A percentile compares a stretch with the other conserved stretches of the same genome.
Conservation (phyloP, 1,140 invertebrate species). For the Ditylenchus dipsaci region DNA sequence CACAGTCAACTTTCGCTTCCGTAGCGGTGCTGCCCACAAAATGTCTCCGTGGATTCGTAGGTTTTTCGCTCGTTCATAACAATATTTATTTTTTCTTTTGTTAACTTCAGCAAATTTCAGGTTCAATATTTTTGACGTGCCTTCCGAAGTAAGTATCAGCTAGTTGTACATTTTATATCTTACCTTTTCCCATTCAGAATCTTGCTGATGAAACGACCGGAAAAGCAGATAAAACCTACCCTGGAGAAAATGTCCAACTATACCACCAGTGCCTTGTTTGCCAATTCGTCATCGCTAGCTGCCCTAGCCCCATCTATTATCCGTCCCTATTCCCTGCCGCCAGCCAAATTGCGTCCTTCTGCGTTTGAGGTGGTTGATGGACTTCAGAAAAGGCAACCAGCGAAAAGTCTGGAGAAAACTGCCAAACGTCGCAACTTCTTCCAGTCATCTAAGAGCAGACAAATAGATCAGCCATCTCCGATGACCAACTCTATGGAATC, state of each 20-base stretch:
- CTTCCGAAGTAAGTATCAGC: constrained; percentile 64
- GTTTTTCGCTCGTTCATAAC: too few relatives aligned
- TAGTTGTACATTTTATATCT: constrained; percentile 50
- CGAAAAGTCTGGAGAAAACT: neutral
- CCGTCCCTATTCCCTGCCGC: neutral
- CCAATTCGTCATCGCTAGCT: neutral
- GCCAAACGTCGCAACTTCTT: neutral
- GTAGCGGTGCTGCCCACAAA: constrained; percentile 70
- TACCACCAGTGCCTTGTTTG: neutral
- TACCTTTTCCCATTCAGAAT: constrained; percentile 58
- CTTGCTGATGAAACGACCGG: constrained; percentile 51
- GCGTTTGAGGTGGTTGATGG: neutral
- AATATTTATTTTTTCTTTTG: too few relatives aligned
- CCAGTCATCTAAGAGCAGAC: too few relatives aligned
- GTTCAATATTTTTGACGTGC: constrained; percentile 81
- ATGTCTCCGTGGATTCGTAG: constrained; percentile 88
- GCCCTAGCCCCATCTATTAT: constrained; percentile 1
- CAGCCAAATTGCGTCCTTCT: neutral
- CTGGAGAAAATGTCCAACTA: constrained; percentile 3
- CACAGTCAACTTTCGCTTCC: constrained; percentile 93
- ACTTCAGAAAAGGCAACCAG: neutral
- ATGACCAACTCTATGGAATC: neutral
- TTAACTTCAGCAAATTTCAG: too few relatives aligned
- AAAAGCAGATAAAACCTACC: constrained; percentile 17
- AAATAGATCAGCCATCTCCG: too few relatives aligned